A percentile compares a stretch with the other conserved stretches of the same genome.
Evolutionary conservation across 2,888 invertebrate species (phyloP).

Genomic region (Xylota sylvarum): DNA sequence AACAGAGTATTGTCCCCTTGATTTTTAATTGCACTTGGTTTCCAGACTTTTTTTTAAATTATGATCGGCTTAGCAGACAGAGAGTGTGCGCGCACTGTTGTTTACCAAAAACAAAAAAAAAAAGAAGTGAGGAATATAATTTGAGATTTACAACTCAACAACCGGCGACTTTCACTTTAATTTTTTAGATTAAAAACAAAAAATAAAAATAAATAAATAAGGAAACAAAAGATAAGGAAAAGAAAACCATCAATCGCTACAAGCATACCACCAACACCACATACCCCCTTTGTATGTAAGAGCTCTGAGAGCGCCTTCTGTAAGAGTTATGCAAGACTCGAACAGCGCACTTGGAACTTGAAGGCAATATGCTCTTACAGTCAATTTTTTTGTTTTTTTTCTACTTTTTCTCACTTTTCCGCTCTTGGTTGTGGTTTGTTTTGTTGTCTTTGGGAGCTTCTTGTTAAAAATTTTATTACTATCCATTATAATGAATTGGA

Average conservation of each 20-base stretch:
- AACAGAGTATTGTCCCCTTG: not conserved
- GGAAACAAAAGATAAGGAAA: conserved; percentile 61
- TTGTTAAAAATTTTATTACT: conserved; percentile 24
- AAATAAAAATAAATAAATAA: conserved; percentile 24
- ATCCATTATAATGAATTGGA: conserved; percentile 28
- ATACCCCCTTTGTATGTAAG: not conserved
- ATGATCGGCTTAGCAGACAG: not conserved
- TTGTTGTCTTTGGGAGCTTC: conserved; percentile 23
- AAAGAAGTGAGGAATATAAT: not conserved
- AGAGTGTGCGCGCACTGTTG: conserved; percentile 16
- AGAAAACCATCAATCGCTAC: conserved; percentile 46
- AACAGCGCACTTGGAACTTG: conserved; percentile 5
- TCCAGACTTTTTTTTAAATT: not conserved
- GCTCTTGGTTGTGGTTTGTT: conserved; percentile 20
- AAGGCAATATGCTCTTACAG: conserved; percentile 37
- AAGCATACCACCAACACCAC: conserved; percentile 13
- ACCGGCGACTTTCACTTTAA: conserved; percentile 60
- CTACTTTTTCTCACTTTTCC: conserved; percentile 29
- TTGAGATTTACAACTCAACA: conserved; percentile 5
- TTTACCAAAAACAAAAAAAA: conserved; percentile 26
- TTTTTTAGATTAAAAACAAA: conserved; percentile 31
- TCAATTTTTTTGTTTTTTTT: conserved; percentile 3
- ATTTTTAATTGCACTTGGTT: not conserved
- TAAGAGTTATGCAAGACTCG: conserved; percentile 53
- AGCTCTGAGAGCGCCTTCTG: conserved; percentile 48